Base-by-base conservation (phyloP, 2,888 invertebrate species). In the Amiota minor region DNA sequence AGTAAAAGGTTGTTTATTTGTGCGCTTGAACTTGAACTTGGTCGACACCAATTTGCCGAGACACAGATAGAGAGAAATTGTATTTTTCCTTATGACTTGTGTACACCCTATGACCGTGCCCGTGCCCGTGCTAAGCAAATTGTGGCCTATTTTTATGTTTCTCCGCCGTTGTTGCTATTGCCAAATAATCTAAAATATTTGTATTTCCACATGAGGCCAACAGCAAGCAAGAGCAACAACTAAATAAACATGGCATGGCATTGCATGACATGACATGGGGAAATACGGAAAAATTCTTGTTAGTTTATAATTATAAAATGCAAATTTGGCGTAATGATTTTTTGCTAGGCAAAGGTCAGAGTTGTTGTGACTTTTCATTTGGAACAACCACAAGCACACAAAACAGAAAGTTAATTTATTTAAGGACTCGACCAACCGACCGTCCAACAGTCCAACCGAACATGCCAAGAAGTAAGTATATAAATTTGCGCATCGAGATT, bases 1-100 rank as follows among this genome's bases (percentile, higher is more conserved):
- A 59, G 9, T 59, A 18, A 47, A 64, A 46, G 46, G 64, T 12
- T 64, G 6, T 47, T 47, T 11, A 71, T 23, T 18, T 50, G 11
- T 16, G 47, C 61, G 16, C 20, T 64, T 64, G 64, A 71, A 64
- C 71, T 71, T 71, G 71, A 71, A 71, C 71, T 71, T 64, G 64
- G 11, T 56, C 16, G 35, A 14, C 49, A 68, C 2, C 69, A 35
- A 6, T 35, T 35, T 35, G 35, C 35, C 35, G 6, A 35, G 6
- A 35, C 6, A 35, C 6, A 35, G 35, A 35, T 3, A 35, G 6
- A 35, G 6, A 35, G 35, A 35, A 35, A 35, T 35, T 35, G 35
- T 55, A 55, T 23, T 35, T 50, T 14, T 20, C 20, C 35, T 49
- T 49, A 50, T 50, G 8, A 18, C 14, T 49, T 50, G 16, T 50